These are phyloP conservation scores for Belonocnema kinseyi DNA, from an alignment of 1,140 invertebrate species.

Conservation along the genomic window DNA sequence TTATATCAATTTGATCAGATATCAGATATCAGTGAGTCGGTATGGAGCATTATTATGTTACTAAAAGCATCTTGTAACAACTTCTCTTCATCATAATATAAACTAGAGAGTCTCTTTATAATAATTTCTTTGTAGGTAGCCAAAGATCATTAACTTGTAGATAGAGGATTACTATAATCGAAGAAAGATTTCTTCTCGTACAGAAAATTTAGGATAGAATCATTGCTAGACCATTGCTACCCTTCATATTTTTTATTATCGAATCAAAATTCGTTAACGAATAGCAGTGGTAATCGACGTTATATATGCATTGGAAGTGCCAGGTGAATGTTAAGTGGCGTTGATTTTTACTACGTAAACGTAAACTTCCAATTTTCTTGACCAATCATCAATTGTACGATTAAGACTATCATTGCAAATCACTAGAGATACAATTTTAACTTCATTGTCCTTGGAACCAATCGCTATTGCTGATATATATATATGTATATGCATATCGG, in stretches of 20 bases:
- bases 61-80: conserved; percentile 6
- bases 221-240: conserved; percentile 15
- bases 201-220: conserved; percentile 19
- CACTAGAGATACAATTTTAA: conserved; percentile 8
- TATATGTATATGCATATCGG: neutral
- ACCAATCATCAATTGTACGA: conserved; percentile 26
- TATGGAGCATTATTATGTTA: neutral
- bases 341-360: conserved; percentile 27
- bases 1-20: neutral
- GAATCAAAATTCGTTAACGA: conserved; percentile 15
- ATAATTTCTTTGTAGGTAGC: conserved; percentile 17
- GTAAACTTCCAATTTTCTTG: conserved; percentile 23
- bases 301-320: neutral
- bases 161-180: conserved; percentile 18
- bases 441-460: conserved; percentile 5
- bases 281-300: conserved; percentile 27
- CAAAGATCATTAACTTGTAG: conserved; percentile 17
- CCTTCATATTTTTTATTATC: conserved; percentile 12
- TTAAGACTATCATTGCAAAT: conserved; percentile 3
- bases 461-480: neutral
- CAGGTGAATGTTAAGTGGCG: conserved; percentile 26
- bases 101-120: conserved; percentile 12
- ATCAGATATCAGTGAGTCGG: neutral
- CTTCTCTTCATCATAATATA: conserved; percentile 15
- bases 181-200: conserved; percentile 20